Evolutionary conservation across 2,797 vertebrate species (phyloP).

Genomic region (Sebastes reedi): DNA sequence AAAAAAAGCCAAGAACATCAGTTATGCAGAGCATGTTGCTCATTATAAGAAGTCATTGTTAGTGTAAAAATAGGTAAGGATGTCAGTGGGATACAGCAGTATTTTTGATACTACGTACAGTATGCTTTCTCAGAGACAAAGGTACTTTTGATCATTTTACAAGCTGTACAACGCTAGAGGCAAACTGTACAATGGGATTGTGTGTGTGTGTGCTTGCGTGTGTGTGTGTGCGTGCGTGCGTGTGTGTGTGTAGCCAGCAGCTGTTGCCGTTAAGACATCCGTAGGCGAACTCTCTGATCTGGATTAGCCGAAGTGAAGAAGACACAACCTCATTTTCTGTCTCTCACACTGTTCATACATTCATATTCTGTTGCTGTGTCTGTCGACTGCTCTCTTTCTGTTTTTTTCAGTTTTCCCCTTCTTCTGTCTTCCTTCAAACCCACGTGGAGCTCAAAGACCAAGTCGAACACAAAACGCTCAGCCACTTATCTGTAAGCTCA

Average conservation of each 20-base stretch:
- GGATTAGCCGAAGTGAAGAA: conserved; percentile 43
- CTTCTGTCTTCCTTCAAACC: neutral
- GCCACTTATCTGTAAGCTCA: conserved; percentile 41
- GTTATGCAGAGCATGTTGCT: neutral
- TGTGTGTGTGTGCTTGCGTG: neutral
- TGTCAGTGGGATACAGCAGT: neutral
- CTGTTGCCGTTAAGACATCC: conserved; percentile 37
- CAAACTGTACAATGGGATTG: neutral
- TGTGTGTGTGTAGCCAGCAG: conserved; percentile 35
- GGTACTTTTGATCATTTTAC: conserved; percentile 18
- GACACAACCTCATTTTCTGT: conserved; percentile 9
- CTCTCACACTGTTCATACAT: neutral
- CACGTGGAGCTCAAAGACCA: conserved; percentile 16
- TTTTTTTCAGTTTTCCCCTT: neutral
- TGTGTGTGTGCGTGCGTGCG: neutral
- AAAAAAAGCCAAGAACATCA: neutral
- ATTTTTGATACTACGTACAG: neutral
- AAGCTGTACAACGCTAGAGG: neutral
- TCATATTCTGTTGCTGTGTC: neutral
- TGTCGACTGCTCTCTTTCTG: neutral
- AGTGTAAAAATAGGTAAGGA: neutral
- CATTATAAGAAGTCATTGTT: neutral
- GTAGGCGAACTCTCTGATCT: conserved; percentile 31
- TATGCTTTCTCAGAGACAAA: neutral
- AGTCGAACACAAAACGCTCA: conserved; percentile 36